Conservation (phyloP, 2,888 invertebrate species). For the Noctua comes region DNA sequence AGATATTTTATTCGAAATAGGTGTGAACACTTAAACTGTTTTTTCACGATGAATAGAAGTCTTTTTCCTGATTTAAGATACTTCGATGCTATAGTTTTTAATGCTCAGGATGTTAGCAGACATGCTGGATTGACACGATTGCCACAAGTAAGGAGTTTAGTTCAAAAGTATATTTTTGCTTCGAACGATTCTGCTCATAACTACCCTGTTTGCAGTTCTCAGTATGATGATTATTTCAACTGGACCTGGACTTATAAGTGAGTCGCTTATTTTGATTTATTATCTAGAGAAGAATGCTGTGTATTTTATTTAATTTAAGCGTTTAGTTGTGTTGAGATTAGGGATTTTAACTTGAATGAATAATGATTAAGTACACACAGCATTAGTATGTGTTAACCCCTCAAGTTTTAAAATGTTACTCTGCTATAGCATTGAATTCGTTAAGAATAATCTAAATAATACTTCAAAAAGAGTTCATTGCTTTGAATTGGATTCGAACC, state of each 20-base stretch:
- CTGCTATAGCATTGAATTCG: too few relatives aligned
- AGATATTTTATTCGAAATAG: slow-evolving; percentile 70
- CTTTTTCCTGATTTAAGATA: slow-evolving; percentile 76
- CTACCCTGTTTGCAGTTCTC: slow-evolving; percentile 78
- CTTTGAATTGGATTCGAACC: too few relatives aligned
- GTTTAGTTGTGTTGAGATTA: background rate
- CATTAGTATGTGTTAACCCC: too few relatives aligned
- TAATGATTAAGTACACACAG: background rate
- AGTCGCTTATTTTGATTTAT: slow-evolving; percentile 23
- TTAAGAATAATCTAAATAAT: too few relatives aligned
- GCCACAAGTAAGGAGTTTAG: slow-evolving; percentile 71
- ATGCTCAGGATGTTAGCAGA: slow-evolving; percentile 74
- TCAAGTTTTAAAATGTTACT: too few relatives aligned
- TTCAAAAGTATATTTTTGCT: slow-evolving; percentile 84
- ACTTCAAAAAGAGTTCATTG: too few relatives aligned
- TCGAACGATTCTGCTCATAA: slow-evolving; percentile 82
- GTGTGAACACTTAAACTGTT: slow-evolving; percentile 79
- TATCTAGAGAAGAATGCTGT: background rate
- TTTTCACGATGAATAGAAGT: slow-evolving; percentile 78
- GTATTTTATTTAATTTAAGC: background rate
- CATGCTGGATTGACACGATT: slow-evolving; percentile 53
- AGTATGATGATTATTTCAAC: slow-evolving; percentile 82
- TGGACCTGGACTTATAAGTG: slow-evolving; percentile 88
- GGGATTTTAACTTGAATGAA: background rate
- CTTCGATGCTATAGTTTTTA: slow-evolving; percentile 83